Evolutionary conservation across 2,888 invertebrate species (phyloP).

Genomic region (Macrostomum cliftonense): DNA sequence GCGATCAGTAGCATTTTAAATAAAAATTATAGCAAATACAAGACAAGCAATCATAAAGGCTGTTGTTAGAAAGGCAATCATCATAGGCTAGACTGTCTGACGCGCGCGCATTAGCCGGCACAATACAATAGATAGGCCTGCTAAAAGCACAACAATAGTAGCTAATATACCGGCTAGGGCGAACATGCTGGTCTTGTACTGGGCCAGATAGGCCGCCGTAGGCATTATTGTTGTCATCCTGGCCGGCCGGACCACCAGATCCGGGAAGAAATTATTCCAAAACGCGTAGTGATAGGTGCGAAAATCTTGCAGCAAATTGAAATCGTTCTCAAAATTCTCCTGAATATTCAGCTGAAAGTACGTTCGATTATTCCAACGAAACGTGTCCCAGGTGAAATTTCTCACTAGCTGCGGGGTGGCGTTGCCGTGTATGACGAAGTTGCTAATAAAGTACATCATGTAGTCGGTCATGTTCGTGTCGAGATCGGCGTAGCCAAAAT

Average conservation of each 20-base stretch:
- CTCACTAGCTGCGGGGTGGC: conserved; percentile 9
- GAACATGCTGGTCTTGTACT: not conserved
- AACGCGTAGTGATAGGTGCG: conserved; percentile 29
- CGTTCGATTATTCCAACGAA: conserved; percentile 28
- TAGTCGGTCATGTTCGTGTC: conserved; percentile 40
- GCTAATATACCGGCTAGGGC: not conserved
- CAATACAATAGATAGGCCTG: no score
- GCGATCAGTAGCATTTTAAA: no score
- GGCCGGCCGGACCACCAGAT: conserved; percentile 19
- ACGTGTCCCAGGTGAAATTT: conserved; percentile 30
- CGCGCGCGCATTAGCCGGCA: not conserved
- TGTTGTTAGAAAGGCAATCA: not conserved
- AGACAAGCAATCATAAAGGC: no score
- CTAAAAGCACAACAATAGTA: no score
- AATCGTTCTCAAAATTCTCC: conserved; percentile 1
- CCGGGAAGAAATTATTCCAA: conserved; percentile 30
- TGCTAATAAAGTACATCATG: conserved; percentile 39
- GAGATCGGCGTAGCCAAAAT: conserved; percentile 26
- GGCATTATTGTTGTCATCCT: conserved; percentile 12
- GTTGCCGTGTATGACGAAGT: conserved; percentile 36
- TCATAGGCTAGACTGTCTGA: not conserved
- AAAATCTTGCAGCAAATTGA: conserved; percentile 17
- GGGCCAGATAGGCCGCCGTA: conserved; percentile 1
- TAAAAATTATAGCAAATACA: no score
- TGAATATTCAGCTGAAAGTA: conserved; percentile 23